Evolutionary conservation across 2,888 invertebrate genomes (phyloP).

Genomic region (Lagria hirta): DNA sequence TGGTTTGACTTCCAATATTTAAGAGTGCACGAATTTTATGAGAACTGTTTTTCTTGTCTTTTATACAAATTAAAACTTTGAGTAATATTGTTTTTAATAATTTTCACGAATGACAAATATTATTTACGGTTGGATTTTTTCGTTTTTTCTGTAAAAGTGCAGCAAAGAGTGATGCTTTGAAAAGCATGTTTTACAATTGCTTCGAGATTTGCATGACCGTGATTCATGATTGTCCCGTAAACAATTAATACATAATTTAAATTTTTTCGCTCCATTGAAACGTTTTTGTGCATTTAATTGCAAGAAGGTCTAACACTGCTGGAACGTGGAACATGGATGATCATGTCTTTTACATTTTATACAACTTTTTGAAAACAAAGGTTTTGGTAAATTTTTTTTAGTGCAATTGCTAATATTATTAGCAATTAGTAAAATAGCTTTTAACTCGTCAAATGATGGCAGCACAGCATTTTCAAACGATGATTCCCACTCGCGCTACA

Average conservation of each 20-base stretch:
- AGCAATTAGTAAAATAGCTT: no score
- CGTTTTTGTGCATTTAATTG: conserved; percentile 1
- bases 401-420: no score
- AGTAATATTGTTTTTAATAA: conserved; percentile 7
- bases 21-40: conserved; percentile 8
- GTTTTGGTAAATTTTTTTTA: no score
- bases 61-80: conserved; percentile 8
- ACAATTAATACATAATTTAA: conserved; percentile 20
- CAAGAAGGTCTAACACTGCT: no score
- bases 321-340: no score
- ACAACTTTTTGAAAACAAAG: no score
- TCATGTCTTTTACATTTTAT: no score
- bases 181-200: conserved; percentile 13
- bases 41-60: background rate
- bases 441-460: no score
- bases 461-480: no score
- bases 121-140: conserved; percentile 7
- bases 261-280: conserved; percentile 8
- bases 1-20: conserved; percentile 11
- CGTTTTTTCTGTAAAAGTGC: conserved; percentile 5
- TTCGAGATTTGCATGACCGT: conserved; percentile 2
- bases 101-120: background rate
- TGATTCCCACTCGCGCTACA: no score
- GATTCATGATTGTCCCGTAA: conserved; percentile 8
- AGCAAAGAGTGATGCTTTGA: conserved; percentile 15